Percentiles rank a stretch among this genome's conserved stretches.
Conservation (phyloP, 2,797 vertebrate species). For the Argya squamiceps region DNA sequence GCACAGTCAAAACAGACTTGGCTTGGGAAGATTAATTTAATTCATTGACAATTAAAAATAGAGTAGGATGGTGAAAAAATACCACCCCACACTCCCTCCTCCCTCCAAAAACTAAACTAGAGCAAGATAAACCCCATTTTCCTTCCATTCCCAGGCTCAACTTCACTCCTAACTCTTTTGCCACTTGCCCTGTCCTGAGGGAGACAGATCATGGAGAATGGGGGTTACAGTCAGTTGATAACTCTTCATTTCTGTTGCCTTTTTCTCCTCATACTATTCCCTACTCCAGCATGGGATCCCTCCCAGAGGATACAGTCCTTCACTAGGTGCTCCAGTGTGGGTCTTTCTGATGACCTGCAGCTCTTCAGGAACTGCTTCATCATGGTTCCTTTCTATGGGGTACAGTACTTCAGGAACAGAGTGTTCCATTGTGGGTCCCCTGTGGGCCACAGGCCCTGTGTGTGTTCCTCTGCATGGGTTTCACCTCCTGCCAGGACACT, state of each 20-base stretch:
- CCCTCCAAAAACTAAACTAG: not conserved
- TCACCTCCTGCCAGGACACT: not conserved
- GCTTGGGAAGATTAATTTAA: not conserved
- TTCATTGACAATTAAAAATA: not conserved
- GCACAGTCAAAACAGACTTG: not conserved
- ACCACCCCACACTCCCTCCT: accelerated
- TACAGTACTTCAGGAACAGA: not conserved
- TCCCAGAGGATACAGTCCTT: not conserved
- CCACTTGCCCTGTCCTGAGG: accelerated
- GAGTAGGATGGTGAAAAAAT: not conserved
- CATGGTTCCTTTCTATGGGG: accelerated
- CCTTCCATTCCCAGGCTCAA: not conserved
- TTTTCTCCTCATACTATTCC: not conserved
- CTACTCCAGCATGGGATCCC: not conserved
- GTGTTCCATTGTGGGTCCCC: accelerated
- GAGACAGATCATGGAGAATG: accelerated
- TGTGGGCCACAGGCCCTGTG: not conserved
- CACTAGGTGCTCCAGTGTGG: not conserved
- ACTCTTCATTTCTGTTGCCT: not conserved
- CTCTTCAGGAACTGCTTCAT: not conserved
- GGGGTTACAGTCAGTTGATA: not conserved
- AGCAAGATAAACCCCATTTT: not conserved
- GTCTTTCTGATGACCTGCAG: not conserved
- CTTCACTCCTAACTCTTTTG: not conserved
- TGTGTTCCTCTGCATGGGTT: not conserved